These are phyloP conservation scores for Rhinoraja longicauda DNA, from an alignment of 2,797 vertebrate species.

Conservation along the genomic window DNA sequence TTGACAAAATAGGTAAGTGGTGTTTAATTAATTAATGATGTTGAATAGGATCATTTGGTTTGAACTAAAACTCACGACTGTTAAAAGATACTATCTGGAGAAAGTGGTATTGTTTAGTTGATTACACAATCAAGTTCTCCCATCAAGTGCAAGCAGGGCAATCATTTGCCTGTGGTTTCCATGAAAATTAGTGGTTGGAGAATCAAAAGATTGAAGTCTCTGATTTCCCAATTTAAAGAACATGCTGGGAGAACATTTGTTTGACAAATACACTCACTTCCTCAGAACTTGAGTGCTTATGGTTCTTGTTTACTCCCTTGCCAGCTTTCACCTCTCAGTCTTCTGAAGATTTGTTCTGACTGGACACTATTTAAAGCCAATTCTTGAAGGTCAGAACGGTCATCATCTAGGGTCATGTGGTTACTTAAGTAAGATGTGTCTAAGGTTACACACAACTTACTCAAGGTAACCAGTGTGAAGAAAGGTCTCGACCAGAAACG, in stretches of 20 bases:
- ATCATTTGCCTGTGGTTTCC: neutral
- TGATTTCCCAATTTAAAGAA: neutral
- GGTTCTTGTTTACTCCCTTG: neutral
- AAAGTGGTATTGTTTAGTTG: neutral
- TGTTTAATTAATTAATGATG: neutral
- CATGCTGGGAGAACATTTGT: neutral
- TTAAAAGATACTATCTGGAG: neutral
- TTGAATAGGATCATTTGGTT: constrained; percentile 1
- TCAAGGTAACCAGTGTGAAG: neutral
- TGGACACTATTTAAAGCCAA: neutral
- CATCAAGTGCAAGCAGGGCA: neutral
- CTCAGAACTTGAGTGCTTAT: neutral
- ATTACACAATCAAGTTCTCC: neutral
- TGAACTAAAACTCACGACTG: neutral
- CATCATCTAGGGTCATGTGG: too few relatives aligned
- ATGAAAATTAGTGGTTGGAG: constrained; percentile 8
- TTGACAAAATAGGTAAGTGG: neutral
- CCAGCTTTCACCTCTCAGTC: neutral
- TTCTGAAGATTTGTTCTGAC: neutral
- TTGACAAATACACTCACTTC: neutral
- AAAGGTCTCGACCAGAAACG: too few relatives aligned
- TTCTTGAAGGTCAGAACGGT: neutral
- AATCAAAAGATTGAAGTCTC: neutral
- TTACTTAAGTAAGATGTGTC: too few relatives aligned
- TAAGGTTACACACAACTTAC: neutral